Evolutionary conservation across 1,140 invertebrate species (phyloP), one percentile per base, ranked within the genome.

Genomic region (Euura saliciscinereae): DNA sequence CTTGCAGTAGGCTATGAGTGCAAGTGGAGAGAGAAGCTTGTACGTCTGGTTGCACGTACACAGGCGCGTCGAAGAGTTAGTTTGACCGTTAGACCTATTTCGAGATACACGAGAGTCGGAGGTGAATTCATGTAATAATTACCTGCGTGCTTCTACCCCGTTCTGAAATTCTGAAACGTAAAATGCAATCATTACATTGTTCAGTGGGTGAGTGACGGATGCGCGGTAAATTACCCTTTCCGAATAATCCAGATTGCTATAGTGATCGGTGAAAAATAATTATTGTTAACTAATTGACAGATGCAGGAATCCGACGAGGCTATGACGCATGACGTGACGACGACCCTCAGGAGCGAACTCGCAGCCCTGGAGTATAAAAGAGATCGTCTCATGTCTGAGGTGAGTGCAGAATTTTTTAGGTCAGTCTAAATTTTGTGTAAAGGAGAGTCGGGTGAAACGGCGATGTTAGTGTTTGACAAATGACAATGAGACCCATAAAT

Each of bases 341-440:
- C 93, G 6, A 89, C 92, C 0, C 84, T 96, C 67, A 90, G 93
- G 74, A 95, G 94, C 85, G 94, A 95, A 83, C 84, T 95, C 73
- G 94, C 94, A 13, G 94, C 91, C 1, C 83, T 95, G 59, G 93
- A 94, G 77, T 95, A 94, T 82, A 96, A 95, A 85, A 89, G 93
- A 73, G 94, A 96, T 80, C 90, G 94, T 69, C 88, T 96, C n/a
- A 86, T 91, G 65, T 89, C 90, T 68, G 94, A 95, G 88, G 91
- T 94, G 86, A 87, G 79, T 66, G 3, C 13, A 28, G 1, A 3
- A 6, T 59, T 6, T 59, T 59, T n/a, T 59, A 3, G 51, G 4
- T 59, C 10, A 59, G 6, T 59, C 8, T 8, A 11, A 11, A 59
- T 11, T 3, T 8, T 6, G 3, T 59, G 51, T 3, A 59, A 4